These are phyloP conservation scores for Physella acuta DNA, from an alignment of 1,140 invertebrate species.

Conservation along the genomic window DNA sequence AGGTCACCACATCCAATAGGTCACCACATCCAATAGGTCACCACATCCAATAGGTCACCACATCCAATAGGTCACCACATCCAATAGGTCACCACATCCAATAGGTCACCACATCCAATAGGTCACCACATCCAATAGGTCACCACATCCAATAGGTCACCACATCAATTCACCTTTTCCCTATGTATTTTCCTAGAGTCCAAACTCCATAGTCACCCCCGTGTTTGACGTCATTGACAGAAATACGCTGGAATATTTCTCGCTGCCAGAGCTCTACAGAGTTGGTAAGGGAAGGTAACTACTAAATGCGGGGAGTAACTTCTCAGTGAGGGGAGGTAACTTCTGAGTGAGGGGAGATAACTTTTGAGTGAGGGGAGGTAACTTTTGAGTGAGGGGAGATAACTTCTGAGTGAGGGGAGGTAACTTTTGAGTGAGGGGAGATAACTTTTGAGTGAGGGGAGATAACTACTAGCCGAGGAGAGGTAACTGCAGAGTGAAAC, in stretches of 20 bases:
- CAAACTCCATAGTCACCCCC: constrained; percentile 61
- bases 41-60: background rate
- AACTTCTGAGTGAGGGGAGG: background rate
- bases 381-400: background rate
- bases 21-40: background rate
- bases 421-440: background rate
- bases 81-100: background rate
- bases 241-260: constrained; percentile 63
- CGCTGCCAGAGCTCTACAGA: constrained; percentile 61
- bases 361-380: background rate
- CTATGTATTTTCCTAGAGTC: constrained; percentile 13
- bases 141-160: background rate
- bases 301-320: background rate
- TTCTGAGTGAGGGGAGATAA: background rate
- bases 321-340: background rate
- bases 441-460: background rate
- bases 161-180: background rate
- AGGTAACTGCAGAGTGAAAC: no score
- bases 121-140: background rate
- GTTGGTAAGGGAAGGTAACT: constrained; percentile 52
- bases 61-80: background rate
- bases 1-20: no score
- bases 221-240: constrained; percentile 65
- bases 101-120: background rate
- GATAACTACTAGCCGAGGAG: no score